These are phyloP conservation scores for Brachirus orientalis DNA, from an alignment of 2,113 vertebrate species.

Conservation along the genomic window DNA sequence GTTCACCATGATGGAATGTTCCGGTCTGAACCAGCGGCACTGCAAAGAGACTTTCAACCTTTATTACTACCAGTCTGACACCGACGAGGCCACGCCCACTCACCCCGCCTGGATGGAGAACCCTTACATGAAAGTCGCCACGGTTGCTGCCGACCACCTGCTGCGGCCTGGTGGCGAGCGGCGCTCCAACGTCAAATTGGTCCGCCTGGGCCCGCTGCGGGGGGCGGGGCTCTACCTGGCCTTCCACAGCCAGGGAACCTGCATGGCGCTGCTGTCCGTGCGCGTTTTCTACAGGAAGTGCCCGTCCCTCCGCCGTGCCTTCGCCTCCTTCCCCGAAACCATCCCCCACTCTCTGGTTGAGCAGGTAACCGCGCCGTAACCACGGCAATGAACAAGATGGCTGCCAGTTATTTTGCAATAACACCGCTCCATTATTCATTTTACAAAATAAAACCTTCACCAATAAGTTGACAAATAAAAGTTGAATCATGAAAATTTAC, in stretches of 20 bases:
- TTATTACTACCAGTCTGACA: slow-evolving; percentile 77
- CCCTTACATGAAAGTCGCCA: slow-evolving; percentile 84
- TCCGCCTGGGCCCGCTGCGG: slow-evolving; percentile 78
- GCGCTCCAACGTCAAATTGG: slow-evolving; percentile 83
- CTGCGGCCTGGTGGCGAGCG: slow-evolving; percentile 62
- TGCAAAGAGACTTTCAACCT: slow-evolving; percentile 90
- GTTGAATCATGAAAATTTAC: too few relatives aligned
- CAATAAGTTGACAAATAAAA: too few relatives aligned
- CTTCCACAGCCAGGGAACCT: slow-evolving; percentile 88
- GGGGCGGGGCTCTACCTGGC: slow-evolving; percentile 86
- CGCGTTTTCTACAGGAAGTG: slow-evolving; percentile 87
- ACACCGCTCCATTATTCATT: too few relatives aligned
- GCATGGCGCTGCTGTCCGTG: slow-evolving; percentile 88
- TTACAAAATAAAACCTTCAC: too few relatives aligned
- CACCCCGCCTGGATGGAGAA: slow-evolving; percentile 87
- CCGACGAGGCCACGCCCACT: slow-evolving; percentile 76
- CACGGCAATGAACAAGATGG: background rate
- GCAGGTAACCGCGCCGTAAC: slow-evolving; percentile 51
- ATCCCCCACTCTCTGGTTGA: slow-evolving; percentile 85
- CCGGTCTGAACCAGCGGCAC: slow-evolving; percentile 75
- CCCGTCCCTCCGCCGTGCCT: slow-evolving; percentile 72
- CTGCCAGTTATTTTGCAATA: too few relatives aligned
- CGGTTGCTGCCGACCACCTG: slow-evolving; percentile 86
- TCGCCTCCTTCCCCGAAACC: slow-evolving; percentile 85
- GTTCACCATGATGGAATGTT: slow-evolving; percentile 89